Evolutionary conservation across 2,797 vertebrate species (phyloP).

Genomic region (Sternotherus odoratus): DNA sequence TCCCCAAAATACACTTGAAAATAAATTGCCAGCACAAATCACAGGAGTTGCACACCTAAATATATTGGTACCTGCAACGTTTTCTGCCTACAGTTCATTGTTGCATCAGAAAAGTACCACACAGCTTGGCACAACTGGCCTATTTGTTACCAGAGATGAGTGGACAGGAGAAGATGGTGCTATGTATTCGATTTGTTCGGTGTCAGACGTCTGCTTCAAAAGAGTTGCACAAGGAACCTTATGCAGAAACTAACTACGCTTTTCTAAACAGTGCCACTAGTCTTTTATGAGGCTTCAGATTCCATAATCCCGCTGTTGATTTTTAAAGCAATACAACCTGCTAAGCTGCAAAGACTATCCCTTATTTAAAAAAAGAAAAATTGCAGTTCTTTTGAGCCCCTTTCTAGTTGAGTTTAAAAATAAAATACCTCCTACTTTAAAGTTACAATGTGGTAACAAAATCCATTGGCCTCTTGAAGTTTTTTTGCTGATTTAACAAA

Average conservation of each 20-base stretch:
- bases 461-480: rapidly evolving
- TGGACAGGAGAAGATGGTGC: neutral
- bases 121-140: too few relatives aligned
- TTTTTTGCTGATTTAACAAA: neutral
- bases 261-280: neutral
- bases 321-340: neutral
- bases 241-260: neutral
- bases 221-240: neutral
- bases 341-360: neutral
- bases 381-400: neutral
- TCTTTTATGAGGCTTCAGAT: neutral
- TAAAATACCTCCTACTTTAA: rapidly evolving
- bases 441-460: neutral
- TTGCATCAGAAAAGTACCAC: neutral
- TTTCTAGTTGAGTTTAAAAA: neutral
- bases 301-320: rapidly evolving
- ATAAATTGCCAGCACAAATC: neutral
- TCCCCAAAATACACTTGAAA: neutral
- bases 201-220: neutral
- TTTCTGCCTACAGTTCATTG: neutral
- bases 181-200: rapidly evolving
- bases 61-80: neutral
- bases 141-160: neutral
- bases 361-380: neutral
- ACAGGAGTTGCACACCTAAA: neutral